Percentiles rank a stretch among this genome's conserved stretches.
Conservation (phyloP, 2,797 vertebrate species). For the Sciurus carolinensis region DNA sequence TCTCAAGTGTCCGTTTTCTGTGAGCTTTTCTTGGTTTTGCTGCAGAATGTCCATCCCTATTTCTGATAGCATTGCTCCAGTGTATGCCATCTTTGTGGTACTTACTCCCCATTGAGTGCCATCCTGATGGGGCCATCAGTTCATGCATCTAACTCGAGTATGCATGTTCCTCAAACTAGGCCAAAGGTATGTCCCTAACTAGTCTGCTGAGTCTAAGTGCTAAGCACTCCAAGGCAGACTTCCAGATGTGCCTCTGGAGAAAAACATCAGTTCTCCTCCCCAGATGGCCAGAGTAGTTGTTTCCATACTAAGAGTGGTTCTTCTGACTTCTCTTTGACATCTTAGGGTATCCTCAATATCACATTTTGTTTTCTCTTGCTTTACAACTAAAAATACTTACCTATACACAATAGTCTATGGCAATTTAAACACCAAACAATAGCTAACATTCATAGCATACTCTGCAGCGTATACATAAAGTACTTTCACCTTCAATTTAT, state of each 20-base stretch:
- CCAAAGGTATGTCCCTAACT: not conserved
- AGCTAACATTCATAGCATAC: not conserved
- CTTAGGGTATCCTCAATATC: not conserved
- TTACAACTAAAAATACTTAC: slow-evolving; percentile 28
- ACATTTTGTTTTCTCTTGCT: slow-evolving; percentile 24
- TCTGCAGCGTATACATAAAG: slow-evolving; percentile 6
- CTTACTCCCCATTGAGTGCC: not conserved
- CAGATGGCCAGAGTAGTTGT: too few relatives aligned
- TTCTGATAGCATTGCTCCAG: not conserved
- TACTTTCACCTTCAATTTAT: slow-evolving; percentile 64
- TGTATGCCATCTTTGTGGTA: not conserved
- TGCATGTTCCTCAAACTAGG: not conserved
- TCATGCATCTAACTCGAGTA: not conserved
- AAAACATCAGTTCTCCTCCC: not conserved
- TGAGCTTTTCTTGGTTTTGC: not conserved
- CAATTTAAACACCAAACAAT: not conserved
- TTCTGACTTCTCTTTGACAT: not conserved
- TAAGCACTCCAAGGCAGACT: not conserved
- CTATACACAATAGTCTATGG: not conserved
- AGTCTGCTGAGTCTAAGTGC: not conserved
- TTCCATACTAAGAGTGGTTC: not conserved
- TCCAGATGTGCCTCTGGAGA: not conserved
- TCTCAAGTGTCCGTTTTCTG: not conserved
- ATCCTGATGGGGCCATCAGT: not conserved
- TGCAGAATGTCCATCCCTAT: too few relatives aligned